phyloP scores from a whole-genome alignment of 2,888 invertebrate species.

The Athalia rosae region DNA sequence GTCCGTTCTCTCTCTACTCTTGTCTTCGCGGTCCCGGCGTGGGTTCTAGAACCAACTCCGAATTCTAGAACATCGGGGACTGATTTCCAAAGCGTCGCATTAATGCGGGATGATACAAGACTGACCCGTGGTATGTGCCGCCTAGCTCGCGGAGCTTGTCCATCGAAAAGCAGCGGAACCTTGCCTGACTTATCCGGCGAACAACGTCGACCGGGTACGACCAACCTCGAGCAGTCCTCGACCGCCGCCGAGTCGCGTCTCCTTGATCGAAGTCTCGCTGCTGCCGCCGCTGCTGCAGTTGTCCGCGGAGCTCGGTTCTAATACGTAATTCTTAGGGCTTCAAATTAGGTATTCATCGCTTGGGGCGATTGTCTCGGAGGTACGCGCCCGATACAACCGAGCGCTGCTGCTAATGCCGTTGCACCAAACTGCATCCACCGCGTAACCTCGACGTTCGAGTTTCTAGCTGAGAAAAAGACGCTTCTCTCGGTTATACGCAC shows the following conservation, averaged over 20 bases:
- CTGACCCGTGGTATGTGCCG: neutral
- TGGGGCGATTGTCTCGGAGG: constrained; percentile 27
- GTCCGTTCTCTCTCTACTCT: constrained; percentile 15
- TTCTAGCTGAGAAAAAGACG: too few species aligned
- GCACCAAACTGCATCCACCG: neutral
- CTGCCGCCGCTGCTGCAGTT: too few species aligned
- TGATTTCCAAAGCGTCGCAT: constrained; percentile 23
- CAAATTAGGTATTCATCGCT: constrained; percentile 37
- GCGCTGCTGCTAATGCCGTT: constrained; percentile 5
- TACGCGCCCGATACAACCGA: constrained; percentile 5
- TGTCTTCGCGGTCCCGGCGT: too few species aligned
- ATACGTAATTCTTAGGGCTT: neutral
- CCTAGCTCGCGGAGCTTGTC: constrained; percentile 9
- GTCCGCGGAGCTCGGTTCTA: neutral
- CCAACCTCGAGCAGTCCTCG: too few species aligned
- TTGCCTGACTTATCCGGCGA: neutral
- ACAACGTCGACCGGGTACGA: too few species aligned
- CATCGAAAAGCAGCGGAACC: constrained; percentile 26
- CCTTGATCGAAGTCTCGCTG: too few species aligned
- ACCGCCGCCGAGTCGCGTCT: too few species aligned
- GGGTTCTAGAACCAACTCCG: neutral
- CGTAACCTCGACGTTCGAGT: too few species aligned
- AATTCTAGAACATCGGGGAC: constrained; percentile 26
- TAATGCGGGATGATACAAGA: constrained; percentile 15
- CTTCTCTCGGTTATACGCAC: too few species aligned